phyloP scores from a whole-genome alignment of 2,888 invertebrate genomes.

The Drosophila testacea region DNA sequence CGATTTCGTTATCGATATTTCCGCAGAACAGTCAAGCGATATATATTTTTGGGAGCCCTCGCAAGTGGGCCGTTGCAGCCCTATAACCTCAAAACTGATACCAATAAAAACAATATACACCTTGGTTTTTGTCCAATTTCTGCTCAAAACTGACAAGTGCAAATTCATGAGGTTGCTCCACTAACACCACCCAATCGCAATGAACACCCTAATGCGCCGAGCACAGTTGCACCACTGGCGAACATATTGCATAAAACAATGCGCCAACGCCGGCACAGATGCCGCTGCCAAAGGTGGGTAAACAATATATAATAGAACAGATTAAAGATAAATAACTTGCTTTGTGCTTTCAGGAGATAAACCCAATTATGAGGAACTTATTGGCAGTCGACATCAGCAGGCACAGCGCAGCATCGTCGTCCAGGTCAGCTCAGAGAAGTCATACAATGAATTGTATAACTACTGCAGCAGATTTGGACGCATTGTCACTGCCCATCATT shows the following conservation, averaged over 20 bases:
- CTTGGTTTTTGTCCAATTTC: conserved; percentile 16
- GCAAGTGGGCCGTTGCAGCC: conserved; percentile 10
- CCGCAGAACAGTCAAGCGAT: conserved; percentile 25
- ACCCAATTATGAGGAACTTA: conserved; percentile 86
- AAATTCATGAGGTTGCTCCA: conserved; percentile 34
- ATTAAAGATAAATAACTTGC: background rate
- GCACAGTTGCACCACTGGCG: conserved; percentile 50
- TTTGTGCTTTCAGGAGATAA: conserved; percentile 38
- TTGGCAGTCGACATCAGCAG: conserved; percentile 87
- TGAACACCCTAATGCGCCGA: conserved; percentile 69
- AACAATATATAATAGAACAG: conserved; percentile 7
- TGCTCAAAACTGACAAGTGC: conserved; percentile 13
- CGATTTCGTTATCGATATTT: conserved; percentile 4
- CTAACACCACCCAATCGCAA: conserved; percentile 34
- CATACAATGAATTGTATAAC: conserved; percentile 88
- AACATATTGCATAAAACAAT: conserved; percentile 64
- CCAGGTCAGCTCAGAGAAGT: conserved; percentile 90
- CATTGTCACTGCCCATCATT: conserved; percentile 89
- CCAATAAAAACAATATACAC: conserved; percentile 34
- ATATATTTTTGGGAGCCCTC: conserved; percentile 26
- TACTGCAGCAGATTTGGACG: conserved; percentile 90
- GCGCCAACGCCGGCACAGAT: conserved; percentile 28
- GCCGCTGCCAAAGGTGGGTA: conserved; percentile 30
- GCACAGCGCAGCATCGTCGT: conserved; percentile 90
- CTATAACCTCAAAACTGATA: conserved; percentile 57